Conservation (phyloP, 2,888 invertebrate species). For the Oxystoma pomonae region DNA sequence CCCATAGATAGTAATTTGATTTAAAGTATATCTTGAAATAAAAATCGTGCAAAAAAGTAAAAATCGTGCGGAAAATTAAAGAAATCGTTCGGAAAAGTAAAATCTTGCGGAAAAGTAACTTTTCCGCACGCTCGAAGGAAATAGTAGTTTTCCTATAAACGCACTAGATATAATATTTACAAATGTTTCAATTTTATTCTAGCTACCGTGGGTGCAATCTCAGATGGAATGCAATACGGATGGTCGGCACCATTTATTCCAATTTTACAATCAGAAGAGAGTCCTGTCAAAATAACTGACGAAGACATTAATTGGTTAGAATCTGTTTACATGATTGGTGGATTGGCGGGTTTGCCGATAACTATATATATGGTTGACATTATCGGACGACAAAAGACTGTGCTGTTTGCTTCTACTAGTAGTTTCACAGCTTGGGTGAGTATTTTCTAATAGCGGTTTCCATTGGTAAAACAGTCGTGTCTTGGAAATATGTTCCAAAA, state of each 20-base stretch:
- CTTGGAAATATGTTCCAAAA: too few species aligned
- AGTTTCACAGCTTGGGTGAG: slow-evolving; percentile 37
- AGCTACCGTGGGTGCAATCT: slow-evolving; percentile 41
- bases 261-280: slow-evolving; percentile 31
- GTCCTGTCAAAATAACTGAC: slow-evolving; percentile 36
- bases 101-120: too few species aligned
- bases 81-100: too few species aligned
- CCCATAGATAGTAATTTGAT: too few species aligned
- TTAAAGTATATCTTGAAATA: too few species aligned
- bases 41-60: too few species aligned
- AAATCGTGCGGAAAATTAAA: too few species aligned
- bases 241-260: slow-evolving; percentile 43
- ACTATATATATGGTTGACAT: slow-evolving; percentile 36
- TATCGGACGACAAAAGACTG: slow-evolving; percentile 37
- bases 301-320: slow-evolving; percentile 30
- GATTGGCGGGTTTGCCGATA: slow-evolving; percentile 37
- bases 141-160: too few species aligned
- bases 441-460: too few species aligned
- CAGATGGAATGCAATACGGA: slow-evolving; percentile 44
- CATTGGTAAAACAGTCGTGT: too few species aligned
- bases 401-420: slow-evolving; percentile 36
- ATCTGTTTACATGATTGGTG: slow-evolving; percentile 31
- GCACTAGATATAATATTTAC: too few species aligned
- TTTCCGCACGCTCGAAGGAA: too few species aligned
- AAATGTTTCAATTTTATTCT: slow-evolving; percentile 23